phyloP scores from a whole-genome alignment of 1,140 invertebrate genomes.

The Holcopasites calliopsidis region DNA sequence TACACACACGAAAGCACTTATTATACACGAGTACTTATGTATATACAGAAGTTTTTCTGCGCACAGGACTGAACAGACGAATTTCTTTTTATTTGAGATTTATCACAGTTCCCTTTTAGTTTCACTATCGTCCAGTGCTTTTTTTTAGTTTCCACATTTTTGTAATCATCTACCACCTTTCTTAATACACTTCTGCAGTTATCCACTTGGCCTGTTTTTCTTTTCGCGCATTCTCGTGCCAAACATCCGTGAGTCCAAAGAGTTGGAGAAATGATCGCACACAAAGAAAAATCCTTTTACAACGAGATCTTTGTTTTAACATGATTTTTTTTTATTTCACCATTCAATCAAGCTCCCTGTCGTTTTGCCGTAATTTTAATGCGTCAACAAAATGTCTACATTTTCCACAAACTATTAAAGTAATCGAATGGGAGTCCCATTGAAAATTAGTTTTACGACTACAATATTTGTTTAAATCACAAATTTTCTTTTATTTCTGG shows the following conservation, averaged over 20 bases:
- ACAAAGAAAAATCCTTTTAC: no score
- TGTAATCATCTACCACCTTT: constrained; percentile 3
- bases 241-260: not conserved
- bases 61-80: constrained; percentile 42
- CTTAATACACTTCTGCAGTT: constrained; percentile 11
- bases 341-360: no score
- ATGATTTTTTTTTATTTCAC: no score
- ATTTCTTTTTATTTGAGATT: constrained; percentile 41
- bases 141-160: constrained; percentile 17
- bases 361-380: no score
- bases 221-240: not conserved
- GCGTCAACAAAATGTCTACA: no score
- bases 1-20: not conserved
- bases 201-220: not conserved
- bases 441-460: no score
- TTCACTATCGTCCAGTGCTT: constrained; percentile 21
- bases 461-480: no score
- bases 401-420: no score
- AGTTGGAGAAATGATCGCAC: no score
- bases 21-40: constrained; percentile 43
- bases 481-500: no score
- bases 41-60: constrained; percentile 56
- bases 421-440: no score
- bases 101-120: constrained; percentile 51
- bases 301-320: no score